Conservation (phyloP, 2,797 vertebrate genomes). For the Acrossocheilus fasciatus region DNA sequence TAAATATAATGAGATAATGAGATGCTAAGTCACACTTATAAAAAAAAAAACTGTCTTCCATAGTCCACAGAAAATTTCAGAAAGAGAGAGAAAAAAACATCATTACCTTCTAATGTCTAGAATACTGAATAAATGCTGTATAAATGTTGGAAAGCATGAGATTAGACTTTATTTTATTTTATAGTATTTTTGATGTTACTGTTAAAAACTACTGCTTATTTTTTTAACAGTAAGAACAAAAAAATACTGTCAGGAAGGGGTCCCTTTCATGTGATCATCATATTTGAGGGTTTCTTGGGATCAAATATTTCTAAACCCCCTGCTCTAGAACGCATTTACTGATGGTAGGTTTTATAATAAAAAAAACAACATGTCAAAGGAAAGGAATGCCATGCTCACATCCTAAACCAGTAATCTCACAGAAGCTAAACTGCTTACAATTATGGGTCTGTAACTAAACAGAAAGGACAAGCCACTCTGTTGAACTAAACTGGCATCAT, state of each 20-base stretch:
- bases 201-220: background rate
- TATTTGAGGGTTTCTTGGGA: background rate
- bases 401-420: constrained; percentile 14
- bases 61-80: background rate
- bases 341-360: background rate
- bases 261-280: background rate
- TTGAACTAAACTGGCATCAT: constrained; percentile 10
- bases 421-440: constrained; percentile 4
- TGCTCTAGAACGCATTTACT: background rate
- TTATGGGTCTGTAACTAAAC: constrained; percentile 8
- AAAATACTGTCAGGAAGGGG: background rate
- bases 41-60: background rate
- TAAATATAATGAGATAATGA: background rate
- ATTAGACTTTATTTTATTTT: background rate
- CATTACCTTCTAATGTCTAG: background rate
- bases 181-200: background rate
- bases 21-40: background rate
- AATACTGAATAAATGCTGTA: background rate
- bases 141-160: background rate
- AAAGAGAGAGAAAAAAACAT: background rate
- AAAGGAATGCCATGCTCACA: background rate
- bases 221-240: background rate
- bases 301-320: background rate
- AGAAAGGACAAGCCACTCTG: constrained; percentile 7
- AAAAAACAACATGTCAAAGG: background rate